These are phyloP conservation scores for Thecophora atra DNA, from an alignment of 2,888 invertebrate species.

Conservation along the genomic window DNA sequence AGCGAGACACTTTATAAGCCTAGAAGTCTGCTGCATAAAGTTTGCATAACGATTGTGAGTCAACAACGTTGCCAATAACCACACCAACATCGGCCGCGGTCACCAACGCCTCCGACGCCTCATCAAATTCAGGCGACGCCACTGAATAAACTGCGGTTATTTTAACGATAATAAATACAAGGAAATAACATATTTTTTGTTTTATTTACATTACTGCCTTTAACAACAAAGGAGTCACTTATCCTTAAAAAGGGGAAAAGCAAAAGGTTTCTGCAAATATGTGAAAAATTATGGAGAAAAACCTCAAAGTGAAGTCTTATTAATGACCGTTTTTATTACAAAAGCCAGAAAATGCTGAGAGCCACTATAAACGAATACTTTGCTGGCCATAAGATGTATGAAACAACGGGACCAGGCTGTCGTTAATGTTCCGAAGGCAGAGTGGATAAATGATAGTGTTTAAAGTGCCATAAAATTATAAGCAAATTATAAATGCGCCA, in stretches of 20 bases:
- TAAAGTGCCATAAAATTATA: no score
- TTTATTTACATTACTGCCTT: no score
- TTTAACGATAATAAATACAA: neutral
- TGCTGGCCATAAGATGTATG: neutral
- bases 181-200: no score
- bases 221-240: neutral
- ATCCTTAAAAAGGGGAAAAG: neutral
- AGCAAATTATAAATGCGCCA: no score
- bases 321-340: neutral
- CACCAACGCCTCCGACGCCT: neutral
- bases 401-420: no score
- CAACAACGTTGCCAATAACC: neutral
- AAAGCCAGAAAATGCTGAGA: neutral
- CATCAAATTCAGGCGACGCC: neutral
- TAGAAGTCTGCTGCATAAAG: neutral
- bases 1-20: conserved; percentile 15
- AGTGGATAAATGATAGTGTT: no score
- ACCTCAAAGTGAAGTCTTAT: neutral
- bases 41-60: neutral
- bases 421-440: no score
- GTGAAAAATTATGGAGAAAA: neutral
- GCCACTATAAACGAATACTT: conserved; percentile 1
- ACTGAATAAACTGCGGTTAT: neutral
- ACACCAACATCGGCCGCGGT: neutral
- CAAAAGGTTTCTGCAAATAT: neutral